Evolutionary conservation across 1,140 invertebrate species (phyloP).

Genomic region (Anastrepha obliqua): DNA sequence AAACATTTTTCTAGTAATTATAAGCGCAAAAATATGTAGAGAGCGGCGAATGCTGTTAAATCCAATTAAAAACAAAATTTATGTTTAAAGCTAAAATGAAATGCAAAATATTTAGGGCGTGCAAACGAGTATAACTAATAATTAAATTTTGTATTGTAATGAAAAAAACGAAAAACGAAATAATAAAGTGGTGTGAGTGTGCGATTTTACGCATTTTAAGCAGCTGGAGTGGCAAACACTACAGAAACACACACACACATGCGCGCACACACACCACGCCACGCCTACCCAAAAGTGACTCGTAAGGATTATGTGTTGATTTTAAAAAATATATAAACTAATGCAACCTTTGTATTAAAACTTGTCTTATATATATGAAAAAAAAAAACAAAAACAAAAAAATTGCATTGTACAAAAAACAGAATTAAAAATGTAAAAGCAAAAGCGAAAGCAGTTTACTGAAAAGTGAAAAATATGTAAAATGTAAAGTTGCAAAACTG

Average conservation of each 20-base stretch:
- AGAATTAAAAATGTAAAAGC: not conserved
- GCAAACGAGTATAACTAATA: not conserved
- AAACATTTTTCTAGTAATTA: not conserved
- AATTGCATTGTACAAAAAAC: constrained; percentile 3
- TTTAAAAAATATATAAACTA: constrained; percentile 14
- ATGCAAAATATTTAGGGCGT: not conserved
- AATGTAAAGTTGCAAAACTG: not conserved
- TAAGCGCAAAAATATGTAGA: constrained; percentile 3
- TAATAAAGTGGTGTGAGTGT: not conserved
- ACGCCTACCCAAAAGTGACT: not conserved
- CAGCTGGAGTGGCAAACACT: not conserved
- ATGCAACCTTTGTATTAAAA: constrained; percentile 27
- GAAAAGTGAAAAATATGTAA: not conserved
- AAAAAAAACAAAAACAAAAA: not conserved
- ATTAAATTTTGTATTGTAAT: not conserved
- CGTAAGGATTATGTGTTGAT: constrained; percentile 10
- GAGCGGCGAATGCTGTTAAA: not conserved
- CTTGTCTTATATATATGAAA: not conserved
- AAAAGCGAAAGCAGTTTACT: not conserved
- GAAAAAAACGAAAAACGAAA: not conserved
- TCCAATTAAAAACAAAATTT: no score
- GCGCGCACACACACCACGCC: not conserved
- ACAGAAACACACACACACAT: not conserved
- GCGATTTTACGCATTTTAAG: not conserved
- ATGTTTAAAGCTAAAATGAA: not conserved